These are phyloP conservation scores for Euzetes globulus DNA, from an alignment of 2,888 invertebrate genomes.

Conservation along the genomic window DNA sequence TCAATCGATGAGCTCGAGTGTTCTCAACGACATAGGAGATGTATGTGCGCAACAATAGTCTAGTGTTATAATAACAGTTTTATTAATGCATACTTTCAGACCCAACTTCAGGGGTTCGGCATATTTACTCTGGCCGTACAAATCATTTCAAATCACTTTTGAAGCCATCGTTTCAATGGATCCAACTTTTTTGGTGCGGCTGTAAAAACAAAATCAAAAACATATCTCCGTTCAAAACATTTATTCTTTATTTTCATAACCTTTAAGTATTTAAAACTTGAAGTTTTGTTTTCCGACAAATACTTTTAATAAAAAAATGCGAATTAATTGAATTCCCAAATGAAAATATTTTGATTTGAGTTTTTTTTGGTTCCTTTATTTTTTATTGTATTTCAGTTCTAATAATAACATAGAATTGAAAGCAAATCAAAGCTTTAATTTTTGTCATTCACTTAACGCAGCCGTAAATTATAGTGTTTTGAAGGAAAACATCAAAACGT, in stretches of 20 bases:
- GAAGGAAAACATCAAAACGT: constrained; percentile 9
- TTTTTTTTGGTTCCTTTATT: not conserved
- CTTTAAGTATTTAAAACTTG: not conserved
- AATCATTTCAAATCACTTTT: not conserved
- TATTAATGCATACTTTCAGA: constrained; percentile 8
- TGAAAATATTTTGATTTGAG: constrained; percentile 25
- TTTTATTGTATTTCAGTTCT: not conserved
- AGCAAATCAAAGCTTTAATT: not conserved
- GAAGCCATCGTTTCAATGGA: not conserved
- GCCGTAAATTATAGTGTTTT: constrained; percentile 21
- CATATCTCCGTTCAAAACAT: not conserved
- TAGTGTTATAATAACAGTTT: constrained; percentile 25
- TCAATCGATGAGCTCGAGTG: constrained; percentile 1
- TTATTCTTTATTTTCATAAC: constrained; percentile 9
- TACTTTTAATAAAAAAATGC: not conserved
- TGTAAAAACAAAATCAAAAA: constrained; percentile 17
- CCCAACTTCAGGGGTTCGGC: constrained; percentile 8
- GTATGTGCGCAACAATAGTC: constrained; percentile 11
- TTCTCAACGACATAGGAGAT: not conserved
- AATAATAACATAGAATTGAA: not conserved
- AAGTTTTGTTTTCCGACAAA: constrained; percentile 11
- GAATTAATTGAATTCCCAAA: not conserved
- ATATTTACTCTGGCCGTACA: not conserved
- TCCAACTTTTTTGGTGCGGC: not conserved
- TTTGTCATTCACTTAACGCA: not conserved